Conservation (phyloP, 2,888 invertebrate species). For the Apotomis turbidana region DNA sequence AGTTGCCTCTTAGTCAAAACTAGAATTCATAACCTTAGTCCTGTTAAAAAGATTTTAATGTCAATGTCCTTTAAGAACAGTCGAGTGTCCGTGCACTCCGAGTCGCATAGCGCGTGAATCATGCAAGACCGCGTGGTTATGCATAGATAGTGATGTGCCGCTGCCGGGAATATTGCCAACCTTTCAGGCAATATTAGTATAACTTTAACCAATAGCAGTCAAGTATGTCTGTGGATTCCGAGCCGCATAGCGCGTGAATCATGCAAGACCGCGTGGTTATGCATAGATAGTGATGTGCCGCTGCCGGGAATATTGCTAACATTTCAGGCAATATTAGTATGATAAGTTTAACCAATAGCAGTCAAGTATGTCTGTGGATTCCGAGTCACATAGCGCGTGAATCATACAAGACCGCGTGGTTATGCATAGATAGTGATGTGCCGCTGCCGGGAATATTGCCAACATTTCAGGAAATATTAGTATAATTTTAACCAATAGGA, state of each 20-base stretch:
- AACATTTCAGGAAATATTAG: too few relatives aligned
- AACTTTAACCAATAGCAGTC: neutral
- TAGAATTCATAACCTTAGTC: too few relatives aligned
- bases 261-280: neutral
- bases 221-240: neutral
- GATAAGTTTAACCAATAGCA: too few relatives aligned
- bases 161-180: too few relatives aligned
- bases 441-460: too few relatives aligned
- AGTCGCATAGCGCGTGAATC: neutral
- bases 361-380: neutral
- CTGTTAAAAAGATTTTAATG: neutral
- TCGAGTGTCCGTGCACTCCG: neutral
- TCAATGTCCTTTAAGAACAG: neutral
- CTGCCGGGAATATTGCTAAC: neutral
- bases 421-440: neutral
- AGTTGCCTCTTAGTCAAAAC: too few relatives aligned
- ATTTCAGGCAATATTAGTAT: too few relatives aligned
- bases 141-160: neutral
- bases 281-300: neutral
- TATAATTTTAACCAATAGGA: neutral
- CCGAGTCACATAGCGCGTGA: neutral
- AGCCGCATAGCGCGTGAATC: neutral
- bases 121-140: neutral
- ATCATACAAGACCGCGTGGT: neutral
- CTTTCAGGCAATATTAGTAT: too few relatives aligned